phyloP scores from a whole-genome alignment of 2,113 vertebrate genomes.

The Dasypus novemcinctus region DNA sequence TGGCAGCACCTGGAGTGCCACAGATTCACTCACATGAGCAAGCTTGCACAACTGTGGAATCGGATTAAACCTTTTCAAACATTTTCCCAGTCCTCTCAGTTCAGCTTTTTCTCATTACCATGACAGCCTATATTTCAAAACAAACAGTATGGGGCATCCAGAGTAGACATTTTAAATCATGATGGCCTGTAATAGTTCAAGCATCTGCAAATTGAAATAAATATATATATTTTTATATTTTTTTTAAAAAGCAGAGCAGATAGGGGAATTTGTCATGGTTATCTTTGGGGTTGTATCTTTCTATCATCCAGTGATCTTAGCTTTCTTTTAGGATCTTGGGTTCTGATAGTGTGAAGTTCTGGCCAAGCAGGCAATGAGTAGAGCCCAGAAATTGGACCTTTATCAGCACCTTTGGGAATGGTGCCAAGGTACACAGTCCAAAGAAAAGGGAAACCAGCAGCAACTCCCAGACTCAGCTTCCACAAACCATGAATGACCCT shows the following conservation, averaged over 20 bases:
- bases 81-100: neutral
- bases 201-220: too few relatives aligned
- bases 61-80: neutral
- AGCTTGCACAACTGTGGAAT: neutral
- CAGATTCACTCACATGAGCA: neutral
- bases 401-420: neutral
- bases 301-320: neutral
- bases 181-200: too few relatives aligned
- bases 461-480: neutral
- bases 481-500: neutral
- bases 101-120: neutral
- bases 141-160: neutral
- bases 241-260: neutral
- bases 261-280: neutral
- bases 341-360: neutral
- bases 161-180: neutral
- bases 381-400: neutral
- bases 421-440: neutral
- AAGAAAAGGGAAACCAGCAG: neutral
- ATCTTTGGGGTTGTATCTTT: neutral
- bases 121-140: neutral
- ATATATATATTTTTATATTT: too few relatives aligned
- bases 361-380: neutral
- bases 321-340: neutral
- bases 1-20: neutral